phyloP scores from a whole-genome alignment of 2,888 invertebrate species.

The Drosophila nigricruria region DNA sequence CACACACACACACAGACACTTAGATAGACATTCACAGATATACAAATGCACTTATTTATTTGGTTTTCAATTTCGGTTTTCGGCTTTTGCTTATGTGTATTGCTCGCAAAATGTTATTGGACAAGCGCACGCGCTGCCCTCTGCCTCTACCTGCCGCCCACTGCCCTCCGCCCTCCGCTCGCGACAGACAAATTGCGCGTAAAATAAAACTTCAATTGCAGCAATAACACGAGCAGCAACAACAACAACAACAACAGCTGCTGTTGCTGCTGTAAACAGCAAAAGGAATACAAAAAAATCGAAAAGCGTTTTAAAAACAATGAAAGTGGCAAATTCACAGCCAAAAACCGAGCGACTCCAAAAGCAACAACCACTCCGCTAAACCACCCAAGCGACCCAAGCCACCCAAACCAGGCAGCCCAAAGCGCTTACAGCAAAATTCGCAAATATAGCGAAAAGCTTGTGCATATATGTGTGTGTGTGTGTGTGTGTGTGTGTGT shows the following conservation, averaged over 20 bases:
- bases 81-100: slow-evolving; percentile 52
- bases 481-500: slow-evolving; percentile 25
- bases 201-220: slow-evolving; percentile 74
- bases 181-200: slow-evolving; percentile 75
- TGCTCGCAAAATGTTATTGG: slow-evolving; percentile 51
- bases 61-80: slow-evolving; percentile 60
- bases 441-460: slow-evolving; percentile 11
- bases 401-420: background rate
- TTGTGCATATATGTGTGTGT: slow-evolving; percentile 1
- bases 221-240: slow-evolving; percentile 48
- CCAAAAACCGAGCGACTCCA: slow-evolving; percentile 24
- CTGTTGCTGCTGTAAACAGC: slow-evolving; percentile 8
- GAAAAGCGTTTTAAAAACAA: slow-evolving; percentile 79
- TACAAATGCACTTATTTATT: slow-evolving; percentile 55
- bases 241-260: slow-evolving; percentile 6
- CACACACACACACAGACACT: slow-evolving; percentile 13
- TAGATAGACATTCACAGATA: slow-evolving; percentile 5
- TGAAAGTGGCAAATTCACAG: slow-evolving; percentile 75
- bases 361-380: background rate
- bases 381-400: background rate
- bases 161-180: background rate
- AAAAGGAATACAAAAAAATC: slow-evolving; percentile 55
- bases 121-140: slow-evolving; percentile 7
- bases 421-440: slow-evolving; percentile 4
- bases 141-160: background rate